These are phyloP conservation scores for Synanthedon tipuliformis DNA, from an alignment of 2,888 invertebrate genomes.

Conservation along the genomic window DNA sequence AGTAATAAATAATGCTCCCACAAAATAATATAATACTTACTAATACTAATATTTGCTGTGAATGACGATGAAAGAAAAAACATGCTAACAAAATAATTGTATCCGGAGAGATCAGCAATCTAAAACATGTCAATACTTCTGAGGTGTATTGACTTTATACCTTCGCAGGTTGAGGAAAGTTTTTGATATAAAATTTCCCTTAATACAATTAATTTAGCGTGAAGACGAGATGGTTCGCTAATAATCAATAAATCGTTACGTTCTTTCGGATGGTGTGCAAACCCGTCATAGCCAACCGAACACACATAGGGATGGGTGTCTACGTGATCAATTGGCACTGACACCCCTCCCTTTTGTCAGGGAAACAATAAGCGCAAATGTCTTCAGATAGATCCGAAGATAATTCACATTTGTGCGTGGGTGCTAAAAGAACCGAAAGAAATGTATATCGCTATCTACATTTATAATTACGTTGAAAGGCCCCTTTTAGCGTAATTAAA, in stretches of 20 bases:
- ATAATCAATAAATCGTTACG: background rate
- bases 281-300: conserved; percentile 3
- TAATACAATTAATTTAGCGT: no score
- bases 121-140: no score
- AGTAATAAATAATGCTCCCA: no score
- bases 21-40: no score
- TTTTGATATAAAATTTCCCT: no score
- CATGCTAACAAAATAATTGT: no score
- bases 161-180: no score
- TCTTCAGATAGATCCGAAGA: conserved; percentile 31
- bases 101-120: no score
- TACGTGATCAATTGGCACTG: conserved; percentile 41
- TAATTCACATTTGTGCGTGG: conserved; percentile 14
- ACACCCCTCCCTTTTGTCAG: conserved; percentile 34
- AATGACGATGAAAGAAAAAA: no score
- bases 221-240: background rate
- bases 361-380: conserved; percentile 37
- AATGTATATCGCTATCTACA: background rate
- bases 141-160: no score
- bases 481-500: background rate
- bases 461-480: background rate
- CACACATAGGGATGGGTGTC: conserved; percentile 12
- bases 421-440: conserved; percentile 5
- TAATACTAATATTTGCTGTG: no score
- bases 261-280: conserved; percentile 1